Percentiles rank a stretch among this genome's conserved stretches.
These are phyloP conservation scores for Calliopsis andreniformis DNA, from an alignment of 1,140 invertebrate species.

Conservation along the genomic window DNA sequence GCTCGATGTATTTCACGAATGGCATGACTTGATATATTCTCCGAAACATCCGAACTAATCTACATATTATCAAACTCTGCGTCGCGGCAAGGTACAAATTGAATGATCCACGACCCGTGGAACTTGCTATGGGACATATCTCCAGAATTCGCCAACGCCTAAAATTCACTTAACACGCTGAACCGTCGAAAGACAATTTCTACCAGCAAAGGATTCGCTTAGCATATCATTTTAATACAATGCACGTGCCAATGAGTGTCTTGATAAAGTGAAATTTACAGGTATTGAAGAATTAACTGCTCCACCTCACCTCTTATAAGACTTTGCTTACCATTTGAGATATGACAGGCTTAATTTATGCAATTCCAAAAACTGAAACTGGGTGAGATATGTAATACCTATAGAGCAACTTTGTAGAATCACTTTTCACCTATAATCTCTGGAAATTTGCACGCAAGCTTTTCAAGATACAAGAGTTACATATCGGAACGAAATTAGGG, in stretches of 20 bases:
- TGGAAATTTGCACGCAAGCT: slow-evolving; percentile 12
- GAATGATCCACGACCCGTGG: slow-evolving; percentile 58
- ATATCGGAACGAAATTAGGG: slow-evolving; percentile 11
- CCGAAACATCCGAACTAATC: slow-evolving; percentile 53
- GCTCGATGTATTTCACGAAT: slow-evolving; percentile 16
- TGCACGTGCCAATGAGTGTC: not conserved
- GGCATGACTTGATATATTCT: slow-evolving; percentile 23
- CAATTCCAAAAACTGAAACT: not conserved
- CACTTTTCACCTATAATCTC: not conserved
- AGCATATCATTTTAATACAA: not conserved
- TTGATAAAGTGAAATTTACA: not conserved
- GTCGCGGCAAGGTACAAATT: slow-evolving; percentile 52
- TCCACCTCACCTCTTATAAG: not conserved
- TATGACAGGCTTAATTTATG: slow-evolving; percentile 1
- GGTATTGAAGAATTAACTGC: not conserved
- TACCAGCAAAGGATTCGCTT: slow-evolving; percentile 1
- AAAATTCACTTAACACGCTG: slow-evolving; percentile 37
- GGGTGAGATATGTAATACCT: not conserved
- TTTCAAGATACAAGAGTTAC: not conserved
- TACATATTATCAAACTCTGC: slow-evolving; percentile 63
- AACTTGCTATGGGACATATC: slow-evolving; percentile 50
- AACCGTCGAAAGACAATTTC: slow-evolving; percentile 41
- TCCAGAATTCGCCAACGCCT: slow-evolving; percentile 5
- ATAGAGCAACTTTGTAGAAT: slow-evolving; percentile 15
- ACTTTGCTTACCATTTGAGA: too few species aligned